Evolutionary conservation across 2,888 invertebrate species (phyloP), one percentile per base, ranked within the genome.

Genomic region (Ormyrus rosae): DNA sequence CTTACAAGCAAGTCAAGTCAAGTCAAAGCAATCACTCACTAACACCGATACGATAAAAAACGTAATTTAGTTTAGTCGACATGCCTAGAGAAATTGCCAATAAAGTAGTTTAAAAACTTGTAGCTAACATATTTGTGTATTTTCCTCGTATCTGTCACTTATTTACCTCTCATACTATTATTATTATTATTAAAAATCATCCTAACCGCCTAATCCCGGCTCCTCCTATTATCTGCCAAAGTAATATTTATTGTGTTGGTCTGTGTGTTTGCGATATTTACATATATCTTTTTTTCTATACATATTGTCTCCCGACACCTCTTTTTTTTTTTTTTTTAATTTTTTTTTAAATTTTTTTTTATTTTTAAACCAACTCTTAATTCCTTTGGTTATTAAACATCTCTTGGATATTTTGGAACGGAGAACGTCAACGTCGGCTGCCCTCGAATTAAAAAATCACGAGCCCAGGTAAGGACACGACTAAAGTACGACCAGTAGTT

Each of bases 51-150:
- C 86, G 86, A 84, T 78, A 51, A 81, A 83, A 85, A 89, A 88
- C 88, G 88, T 89, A 89, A 87, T 86, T 87, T 89, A 91, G 88
- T 88, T 90, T 90, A 90, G 90, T 89, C 84, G 87, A 83, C 79
- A 89, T 90, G 90, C 90, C 88, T 90, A 90, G 90, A 89, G 85
- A 88, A 89, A 89, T 90, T 90, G 91, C 91, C 90, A 91, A 90
- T 91, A 91, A 91, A 91, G 91, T 91, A 91, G 91, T 90, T 87
- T 86, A 88, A 89, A 90, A 90, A 90, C 88, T 91, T 87, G 91
- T 91, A 91, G 91, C 90, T 90, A 91, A 91, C 90, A 88, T 90
- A 87, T 90, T 90, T 91, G 90, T 91, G 89, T 91, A 89, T 88
- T 87, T 89, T 85, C 85, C 89, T 85, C 89, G 88, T 90, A 88